A percentile compares a stretch with the other conserved stretches of the same genome.
phyloP scores from a whole-genome alignment of 2,797 vertebrate genomes.

The Typhlichthys subterraneus region DNA sequence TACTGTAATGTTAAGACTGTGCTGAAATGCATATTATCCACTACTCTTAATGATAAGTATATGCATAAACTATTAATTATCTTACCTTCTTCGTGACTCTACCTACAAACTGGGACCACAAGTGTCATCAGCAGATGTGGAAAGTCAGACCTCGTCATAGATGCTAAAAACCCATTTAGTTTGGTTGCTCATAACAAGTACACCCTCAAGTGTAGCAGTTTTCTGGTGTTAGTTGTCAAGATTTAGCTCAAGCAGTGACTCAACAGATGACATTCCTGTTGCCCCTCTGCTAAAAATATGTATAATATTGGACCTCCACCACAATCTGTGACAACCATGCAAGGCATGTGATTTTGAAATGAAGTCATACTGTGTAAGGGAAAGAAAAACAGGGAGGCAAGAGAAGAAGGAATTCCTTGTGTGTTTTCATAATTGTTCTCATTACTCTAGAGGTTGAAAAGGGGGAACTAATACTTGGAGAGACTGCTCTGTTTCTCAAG shows the following conservation, averaged over 20 bases:
- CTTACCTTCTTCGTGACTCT: no score
- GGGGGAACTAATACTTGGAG: not conserved
- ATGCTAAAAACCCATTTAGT: no score
- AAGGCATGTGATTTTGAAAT: not conserved
- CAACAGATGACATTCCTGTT: not conserved
- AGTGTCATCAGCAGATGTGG: no score
- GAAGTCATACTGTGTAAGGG: not conserved
- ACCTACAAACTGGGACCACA: no score
- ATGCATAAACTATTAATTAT: no score
- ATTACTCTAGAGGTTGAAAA: not conserved
- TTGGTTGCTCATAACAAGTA: no score
- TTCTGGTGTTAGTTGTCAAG: not conserved
- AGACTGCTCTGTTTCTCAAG: conserved; percentile 3
- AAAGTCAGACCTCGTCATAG: no score
- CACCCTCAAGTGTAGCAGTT: no score
- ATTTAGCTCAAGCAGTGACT: not conserved
- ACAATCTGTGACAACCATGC: not conserved
- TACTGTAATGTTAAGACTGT: no score
- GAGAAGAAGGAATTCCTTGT: no score
- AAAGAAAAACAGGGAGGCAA: not conserved
- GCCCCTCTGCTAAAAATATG: not conserved
- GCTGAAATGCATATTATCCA: not conserved
- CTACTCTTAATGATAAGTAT: no score
- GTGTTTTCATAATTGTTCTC: not conserved
- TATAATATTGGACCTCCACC: not conserved